Base-by-base conservation (phyloP, 2,888 invertebrate species). In the Coenonympha glycerion region DNA sequence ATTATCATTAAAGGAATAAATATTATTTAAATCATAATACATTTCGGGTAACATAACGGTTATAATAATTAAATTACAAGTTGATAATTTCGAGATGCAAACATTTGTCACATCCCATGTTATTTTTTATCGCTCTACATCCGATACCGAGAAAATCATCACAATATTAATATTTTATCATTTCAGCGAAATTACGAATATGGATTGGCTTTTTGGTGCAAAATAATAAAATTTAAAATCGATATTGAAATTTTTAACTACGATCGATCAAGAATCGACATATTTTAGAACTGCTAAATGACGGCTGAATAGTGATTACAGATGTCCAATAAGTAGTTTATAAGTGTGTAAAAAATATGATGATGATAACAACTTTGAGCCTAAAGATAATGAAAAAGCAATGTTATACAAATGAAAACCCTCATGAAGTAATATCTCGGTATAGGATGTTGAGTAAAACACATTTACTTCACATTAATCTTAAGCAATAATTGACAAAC, bases 401-500 rank as follows among this genome's bases (percentile, higher is more conserved):
- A n/a, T n/a, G n/a, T n/a, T n/a, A n/a, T n/a, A 11, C 15, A 39
- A 13, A 9, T 15, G 15, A 19, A 16, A 9, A n/a, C n/a, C 9
- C 0, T 1, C 8, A 6, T 15, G 15, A 30, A 11, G 8, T 5
- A 3, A 30, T 1, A 8, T 15, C 8, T 3, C 45, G 24, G 24
- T 18, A 45, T 34, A 6, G 24, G 22, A 45, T 45, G 22, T 39
- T 18, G 16, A n/a, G 15, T 3, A 16, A 9, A 31, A 33, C 19
- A 19, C 28, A 19, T 19, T n/a, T 33, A 44, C 8, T 15, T 24
- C 15, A 33, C 19, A 44, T 33, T 44, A 16, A 44, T 24, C 31
- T 37, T 36, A 18, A 37, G 21, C 37, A 42, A 30, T 49, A 52
- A 56, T 53, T 53, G 55, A 53, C 49, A 49, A 50, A 52, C 39